Evolutionary conservation across 2,888 invertebrate genomes (phyloP).

Genomic region (Aphidoletes aphidimyza): DNA sequence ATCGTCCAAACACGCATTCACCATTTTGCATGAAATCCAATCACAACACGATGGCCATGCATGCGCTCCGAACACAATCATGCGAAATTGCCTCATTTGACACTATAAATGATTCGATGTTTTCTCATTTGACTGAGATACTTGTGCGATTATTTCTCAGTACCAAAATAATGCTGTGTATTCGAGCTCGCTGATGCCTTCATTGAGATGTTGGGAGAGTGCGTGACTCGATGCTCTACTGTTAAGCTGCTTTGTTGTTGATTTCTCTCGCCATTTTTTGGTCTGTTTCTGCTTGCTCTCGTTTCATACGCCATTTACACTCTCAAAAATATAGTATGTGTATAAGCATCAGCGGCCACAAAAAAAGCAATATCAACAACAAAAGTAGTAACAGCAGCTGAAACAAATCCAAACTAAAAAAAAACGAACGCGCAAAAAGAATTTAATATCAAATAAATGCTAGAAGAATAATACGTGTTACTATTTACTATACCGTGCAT

Average conservation of each 20-base stretch:
- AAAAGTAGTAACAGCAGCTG: neutral
- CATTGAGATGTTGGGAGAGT: slow-evolving; percentile 16
- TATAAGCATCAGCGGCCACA: slow-evolving; percentile 42
- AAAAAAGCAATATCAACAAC: slow-evolving; percentile 36
- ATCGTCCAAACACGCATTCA: neutral
- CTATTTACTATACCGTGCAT: slow-evolving; percentile 34
- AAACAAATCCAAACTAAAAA: neutral
- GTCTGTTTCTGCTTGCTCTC: neutral
- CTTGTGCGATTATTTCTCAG: slow-evolving; percentile 26
- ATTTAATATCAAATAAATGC: slow-evolving; percentile 46
- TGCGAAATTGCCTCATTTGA: slow-evolving; percentile 42
- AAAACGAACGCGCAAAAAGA: neutral
- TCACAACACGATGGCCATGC: neutral
- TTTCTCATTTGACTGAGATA: slow-evolving; percentile 32
- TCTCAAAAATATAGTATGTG: slow-evolving; percentile 9
- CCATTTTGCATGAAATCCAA: slow-evolving; percentile 7
- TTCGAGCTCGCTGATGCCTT: neutral
- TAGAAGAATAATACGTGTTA: slow-evolving; percentile 49
- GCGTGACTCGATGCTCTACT: neutral
- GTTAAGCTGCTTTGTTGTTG: neutral
- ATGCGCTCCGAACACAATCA: neutral
- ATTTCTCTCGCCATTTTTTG: neutral
- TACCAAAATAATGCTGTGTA: neutral
- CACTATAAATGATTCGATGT: slow-evolving; percentile 30
- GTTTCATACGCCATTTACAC: slow-evolving; percentile 26